phyloP scores from a whole-genome alignment of 1,140 invertebrate species.

The Idris sp. region DNA sequence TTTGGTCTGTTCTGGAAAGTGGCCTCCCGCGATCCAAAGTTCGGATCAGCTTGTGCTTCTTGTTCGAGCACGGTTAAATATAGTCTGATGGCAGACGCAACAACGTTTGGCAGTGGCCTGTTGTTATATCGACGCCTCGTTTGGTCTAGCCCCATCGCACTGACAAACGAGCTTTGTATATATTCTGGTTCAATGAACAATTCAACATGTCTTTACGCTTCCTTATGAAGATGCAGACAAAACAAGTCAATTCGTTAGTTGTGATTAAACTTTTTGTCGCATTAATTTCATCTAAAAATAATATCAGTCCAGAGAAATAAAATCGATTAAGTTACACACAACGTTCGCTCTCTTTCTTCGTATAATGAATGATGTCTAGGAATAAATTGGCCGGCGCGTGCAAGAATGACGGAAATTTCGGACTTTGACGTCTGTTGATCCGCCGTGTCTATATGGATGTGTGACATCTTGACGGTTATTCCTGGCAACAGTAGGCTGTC shows the following conservation, averaged over 20 bases:
- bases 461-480: conserved; percentile 78
- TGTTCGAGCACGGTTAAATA: conserved; percentile 57
- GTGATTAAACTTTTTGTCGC: conserved; percentile 17
- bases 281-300: conserved; percentile 51
- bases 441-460: conserved; percentile 75
- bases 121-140: conserved; percentile 71
- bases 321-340: conserved; percentile 42
- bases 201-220: too few species aligned
- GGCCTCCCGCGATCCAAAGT: conserved; percentile 17
- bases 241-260: conserved; percentile 26
- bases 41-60: conserved; percentile 44
- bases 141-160: conserved; percentile 68
- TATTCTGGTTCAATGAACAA: conserved; percentile 51
- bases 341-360: conserved; percentile 9
- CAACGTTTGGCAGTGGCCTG: conserved; percentile 67
- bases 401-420: conserved; percentile 50
- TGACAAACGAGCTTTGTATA: conserved; percentile 63
- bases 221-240: conserved; percentile 34
- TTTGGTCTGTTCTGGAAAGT: conserved; percentile 46
- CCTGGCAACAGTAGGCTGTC: conserved; percentile 71
- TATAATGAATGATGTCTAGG: conserved; percentile 51
- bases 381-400: conserved; percentile 42
- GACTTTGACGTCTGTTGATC: conserved; percentile 62
- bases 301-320: conserved; percentile 1
- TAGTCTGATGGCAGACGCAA: conserved; percentile 57